A percentile compares a stretch with the other conserved stretches of the same genome.
These are phyloP conservation scores for Pterostichus niger DNA, from an alignment of 2,888 invertebrate genomes.

Conservation along the genomic window DNA sequence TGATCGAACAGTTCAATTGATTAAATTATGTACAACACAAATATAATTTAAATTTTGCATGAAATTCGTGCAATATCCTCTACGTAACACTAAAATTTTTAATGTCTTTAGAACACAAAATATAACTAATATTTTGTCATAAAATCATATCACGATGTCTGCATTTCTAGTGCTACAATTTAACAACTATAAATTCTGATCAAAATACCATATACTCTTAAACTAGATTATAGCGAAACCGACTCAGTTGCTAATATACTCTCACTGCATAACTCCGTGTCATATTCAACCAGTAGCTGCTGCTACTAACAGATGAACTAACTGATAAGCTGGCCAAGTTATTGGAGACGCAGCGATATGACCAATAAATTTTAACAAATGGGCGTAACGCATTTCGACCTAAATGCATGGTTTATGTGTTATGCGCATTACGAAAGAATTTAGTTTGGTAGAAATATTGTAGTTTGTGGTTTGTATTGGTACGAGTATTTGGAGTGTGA, in stretches of 20 bases:
- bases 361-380: conserved; percentile 45
- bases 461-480: conserved; percentile 7
- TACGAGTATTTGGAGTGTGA: conserved; percentile 19
- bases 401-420: conserved; percentile 50
- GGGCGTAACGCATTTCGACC: conserved; percentile 50
- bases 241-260: conserved; percentile 7
- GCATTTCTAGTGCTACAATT: neutral
- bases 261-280: conserved; percentile 18
- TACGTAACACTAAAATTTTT: neutral
- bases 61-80: neutral
- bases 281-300: conserved; percentile 6
- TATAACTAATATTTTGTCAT: neutral
- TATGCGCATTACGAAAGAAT: conserved; percentile 21
- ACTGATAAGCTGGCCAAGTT: conserved; percentile 45
- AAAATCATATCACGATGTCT: neutral
- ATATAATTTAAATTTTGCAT: too few species aligned
- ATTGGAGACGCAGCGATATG: conserved; percentile 40
- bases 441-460: conserved; percentile 8
- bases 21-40: too few species aligned
- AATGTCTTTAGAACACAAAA: too few species aligned
- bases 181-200: conserved; percentile 13
- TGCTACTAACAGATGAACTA: conserved; percentile 39
- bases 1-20: too few species aligned
- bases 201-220: conserved; percentile 21
- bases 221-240: conserved; percentile 12